Base-by-base conservation (phyloP, 2,888 invertebrate species). In the Anorthoa munda region DNA sequence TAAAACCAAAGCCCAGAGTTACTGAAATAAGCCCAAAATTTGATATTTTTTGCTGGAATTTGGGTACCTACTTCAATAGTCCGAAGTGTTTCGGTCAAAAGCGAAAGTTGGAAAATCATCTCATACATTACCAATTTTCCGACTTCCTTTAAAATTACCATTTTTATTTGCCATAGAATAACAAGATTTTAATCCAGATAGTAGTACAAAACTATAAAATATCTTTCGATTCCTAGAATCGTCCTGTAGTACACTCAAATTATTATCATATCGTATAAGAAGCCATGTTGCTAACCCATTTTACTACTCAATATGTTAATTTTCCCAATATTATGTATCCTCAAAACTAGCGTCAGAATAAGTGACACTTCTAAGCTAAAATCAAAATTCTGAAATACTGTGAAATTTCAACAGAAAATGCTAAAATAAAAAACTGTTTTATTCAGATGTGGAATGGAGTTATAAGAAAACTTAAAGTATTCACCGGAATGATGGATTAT, bases 401-500 rank as follows among this genome's bases (percentile, higher is more conserved):
- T 68, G 56, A 61, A 50, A 78, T 67, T 51, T 63, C 51, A 56
- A 77, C 58, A 50, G 61, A 56, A 71, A 71, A 66, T 60, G 53
- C 50, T 75, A 50, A 66, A 53, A 64, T 9, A 48, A 56, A 67
- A 58, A 67, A 61, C 53, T 70, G 72, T 75, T 85, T 83, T 81
- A 84, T 83, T 81, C 79, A 83, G 1, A 55, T 60, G n/a, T 56
- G 12, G 15, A 5, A 60, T 53, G 61, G 56, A 71, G 13, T 48
- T 59, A 48, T 46, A 55, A 18, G 31, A 60, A 70, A 56, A 69
- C n/a, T 71, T 71, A 53, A 65, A 51, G 66, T 65, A 72, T 79
- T 69, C 56, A 45, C 55, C 72, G 63, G 69, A 79, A 72, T 69
- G 72, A 79, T 77, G 26, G 63, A 81, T 81, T 87, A 60, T 56